Evolutionary conservation across 2,113 vertebrate species (phyloP), one percentile per base, ranked within the genome.

Genomic region (Petrocephalus zakoni): DNA sequence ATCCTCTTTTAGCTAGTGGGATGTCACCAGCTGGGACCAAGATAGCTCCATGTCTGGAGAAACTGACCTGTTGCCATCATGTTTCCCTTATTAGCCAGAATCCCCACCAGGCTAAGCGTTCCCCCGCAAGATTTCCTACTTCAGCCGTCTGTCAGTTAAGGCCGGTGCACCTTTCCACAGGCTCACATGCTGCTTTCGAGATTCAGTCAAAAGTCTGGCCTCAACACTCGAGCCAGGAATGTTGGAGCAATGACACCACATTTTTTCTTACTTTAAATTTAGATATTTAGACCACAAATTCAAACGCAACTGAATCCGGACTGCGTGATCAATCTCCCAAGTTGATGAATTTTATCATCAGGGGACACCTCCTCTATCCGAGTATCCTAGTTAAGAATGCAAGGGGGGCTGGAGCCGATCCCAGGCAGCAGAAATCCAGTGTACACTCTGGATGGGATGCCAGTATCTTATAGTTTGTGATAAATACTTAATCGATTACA

Each of bases 61-160:
- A 85, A 85, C 82, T 25, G 46, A 25, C 72, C 72, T 78, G 72
- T 42, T 19, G 29, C 34, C 15, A 25, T n/a, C 19, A 6, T 52
- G 46, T 52, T 85, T 78, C 88, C 37, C 46, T 86, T 58, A 61
- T 64, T 29, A 78, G 82, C 53, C 82, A 51, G 68, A 49, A 52
- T 49, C 22, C 87, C 64, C 52, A 9, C 68, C 68, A 49, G 34
- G 34, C 17, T 37, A 78, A 1, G 6, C 15, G 19, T 78, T 42
- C 72, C 72, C 72, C 72, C 42, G 81, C 46, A 58, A 4, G 22
- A 37, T 37, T 75, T 6, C 34, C 47, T 11, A 25, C 10, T 52
- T 85, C 82, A 42, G 17, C 17, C 42, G 53, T 53, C 87, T 87
- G 90, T 87, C 85, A 89, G 34, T 72, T 4, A 10, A 88, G 61